Evolutionary conservation across 2,888 invertebrate species (phyloP).

Genomic region (Parnassius orleans): DNA sequence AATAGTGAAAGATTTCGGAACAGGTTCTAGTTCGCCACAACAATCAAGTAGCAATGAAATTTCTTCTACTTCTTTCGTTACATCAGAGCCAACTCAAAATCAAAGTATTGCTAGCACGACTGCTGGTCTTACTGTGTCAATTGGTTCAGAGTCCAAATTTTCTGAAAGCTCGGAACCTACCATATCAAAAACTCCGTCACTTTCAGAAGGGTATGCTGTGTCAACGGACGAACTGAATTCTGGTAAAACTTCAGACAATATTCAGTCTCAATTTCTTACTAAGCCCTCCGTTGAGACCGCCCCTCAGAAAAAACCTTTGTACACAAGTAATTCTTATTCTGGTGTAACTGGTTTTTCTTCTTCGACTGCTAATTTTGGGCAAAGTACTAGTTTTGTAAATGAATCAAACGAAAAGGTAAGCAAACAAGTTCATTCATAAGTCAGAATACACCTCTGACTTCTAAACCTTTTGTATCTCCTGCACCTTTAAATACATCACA

Average conservation of each 20-base stretch:
- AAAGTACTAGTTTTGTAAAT: no score
- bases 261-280: no score
- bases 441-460: not conserved
- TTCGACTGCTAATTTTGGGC: no score
- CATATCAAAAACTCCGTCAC: slow-evolving; percentile 34
- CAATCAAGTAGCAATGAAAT: not conserved
- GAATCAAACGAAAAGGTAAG: no score
- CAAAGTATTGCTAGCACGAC: no score
- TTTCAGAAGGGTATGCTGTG: slow-evolving; percentile 70
- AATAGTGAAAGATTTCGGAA: not conserved
- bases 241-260: slow-evolving; percentile 39
- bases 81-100: no score
- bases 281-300: no score
- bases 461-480: slow-evolving; percentile 8
- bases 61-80: no score
- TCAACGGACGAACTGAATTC: slow-evolving; percentile 66
- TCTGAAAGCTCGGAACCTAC: slow-evolving; percentile 1
- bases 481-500: slow-evolving; percentile 4
- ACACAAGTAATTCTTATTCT: no score
- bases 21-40: no score
- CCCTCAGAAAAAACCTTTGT: no score
- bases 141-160: not conserved
- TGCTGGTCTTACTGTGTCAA: not conserved
- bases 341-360: no score
- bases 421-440: not conserved